Base-by-base conservation (phyloP, 2,797 vertebrate genomes). In the Decapterus maruadsi region DNA sequence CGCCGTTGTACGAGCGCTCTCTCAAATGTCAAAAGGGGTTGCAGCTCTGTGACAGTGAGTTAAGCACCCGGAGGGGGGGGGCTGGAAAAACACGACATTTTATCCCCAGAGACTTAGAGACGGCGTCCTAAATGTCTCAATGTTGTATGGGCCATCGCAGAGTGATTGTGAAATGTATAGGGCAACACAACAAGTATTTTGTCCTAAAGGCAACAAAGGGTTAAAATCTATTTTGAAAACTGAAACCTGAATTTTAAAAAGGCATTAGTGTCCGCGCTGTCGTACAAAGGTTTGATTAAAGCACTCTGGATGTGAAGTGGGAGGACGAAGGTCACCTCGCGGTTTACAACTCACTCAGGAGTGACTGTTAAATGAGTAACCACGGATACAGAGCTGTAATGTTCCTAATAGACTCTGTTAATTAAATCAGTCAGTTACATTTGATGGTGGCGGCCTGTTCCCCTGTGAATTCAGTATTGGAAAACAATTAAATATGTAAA, bases 21-120 rank as follows among this genome's bases (percentile, higher is more conserved):
- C 65, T 83, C 61, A 83, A 78, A 90, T 90, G 80, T 90, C 85
- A 90, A 77, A 82, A 74, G 69, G 82, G 82, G 68, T 50, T 83
- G 82, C 59, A 29, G 65, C 64, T 86, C 17, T 50, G 22, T 64
- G 67, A 76, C 68, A 74, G 56, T 46, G 72, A 87, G 61, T 84
- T 76, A 75, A 87, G 68, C 66, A 67, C 60, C 78, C 36, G 57
- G 66, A 38, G 26, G 26, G 26, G 66, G 42, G 26, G 26, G 26
- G 26, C 26, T 26, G 26, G 26, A 26, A 72, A 55, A 69, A 80
- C 78, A 66, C 0, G 11, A 31, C 67, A 64, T 66, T 69, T 68
- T 6, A 76, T 78, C 56, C 57, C 31, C 45, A 62, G 34, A 40
- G 61, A 53, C 77, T 70, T 40, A 20, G 36, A 81, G 22, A 57